phyloP scores from a whole-genome alignment of 2,797 vertebrate genomes.

The Onychomys leucogaster region DNA sequence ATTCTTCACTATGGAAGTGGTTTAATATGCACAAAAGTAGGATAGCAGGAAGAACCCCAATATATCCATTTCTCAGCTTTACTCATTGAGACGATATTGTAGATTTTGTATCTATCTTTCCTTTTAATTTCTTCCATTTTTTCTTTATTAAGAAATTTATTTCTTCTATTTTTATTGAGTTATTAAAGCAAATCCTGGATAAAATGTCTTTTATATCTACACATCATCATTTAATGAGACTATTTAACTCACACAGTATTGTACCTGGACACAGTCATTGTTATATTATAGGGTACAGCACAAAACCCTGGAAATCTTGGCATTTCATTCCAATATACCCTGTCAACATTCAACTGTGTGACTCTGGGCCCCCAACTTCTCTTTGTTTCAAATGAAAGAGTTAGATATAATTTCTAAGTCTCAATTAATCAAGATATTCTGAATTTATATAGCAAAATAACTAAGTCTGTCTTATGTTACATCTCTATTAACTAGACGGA shows the following conservation, averaged over 20 bases:
- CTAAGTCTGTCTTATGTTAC: conserved; percentile 9
- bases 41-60: not conserved
- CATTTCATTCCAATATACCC: not conserved
- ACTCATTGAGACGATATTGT: not conserved
- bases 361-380: not conserved
- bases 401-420: not conserved
- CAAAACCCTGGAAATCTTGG: not conserved
- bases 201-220: not conserved
- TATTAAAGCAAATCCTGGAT: conserved; percentile 1
- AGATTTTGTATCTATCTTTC: not conserved
- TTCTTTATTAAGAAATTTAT: too few species aligned
- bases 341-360: not conserved
- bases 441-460: not conserved
- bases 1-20: conserved; percentile 1
- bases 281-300: not conserved
- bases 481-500: not conserved
- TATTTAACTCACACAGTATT: not conserved
- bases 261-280: not conserved
- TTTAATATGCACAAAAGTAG: not conserved
- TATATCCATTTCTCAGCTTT: not conserved
- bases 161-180: conserved; percentile 8
- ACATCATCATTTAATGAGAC: not conserved
- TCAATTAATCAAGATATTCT: not conserved
- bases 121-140: conserved; percentile 2
- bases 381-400: conserved; percentile 11